Base-by-base conservation (phyloP, 2,797 vertebrate species). In the Acipenser transmontanus region DNA sequence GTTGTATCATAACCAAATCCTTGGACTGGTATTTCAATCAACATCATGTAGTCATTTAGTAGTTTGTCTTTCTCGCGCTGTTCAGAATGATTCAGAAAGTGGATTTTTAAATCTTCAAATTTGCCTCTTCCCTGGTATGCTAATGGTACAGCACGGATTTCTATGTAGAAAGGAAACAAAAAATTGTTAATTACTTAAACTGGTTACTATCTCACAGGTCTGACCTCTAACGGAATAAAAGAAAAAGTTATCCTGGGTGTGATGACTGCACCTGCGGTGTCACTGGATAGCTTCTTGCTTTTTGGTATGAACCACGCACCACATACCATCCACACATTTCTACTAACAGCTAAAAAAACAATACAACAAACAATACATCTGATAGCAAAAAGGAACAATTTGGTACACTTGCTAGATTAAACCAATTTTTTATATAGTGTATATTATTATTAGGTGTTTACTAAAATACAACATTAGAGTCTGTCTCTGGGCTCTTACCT, bases 11-110 rank as follows among this genome's bases (percentile, higher is more conserved):
- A 90, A 74, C 93, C 92, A 84, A 92, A 83, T 66, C 96, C 95
- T 52, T 94, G 95, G 68, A 98, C 93, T 0, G 96, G 96, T 75
- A 99, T 97, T 84, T 98, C 95, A 59, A 96, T 87, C 64, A 98
- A 82, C 50, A 86, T 79, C 78, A 98, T 78, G 78, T 98, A 98
- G 52, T 96, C 95, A 75, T 93, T 95, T 13, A 98, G 83, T 70
- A 99, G 90, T 69, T 90, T 88, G 51, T 96, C 94, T 73, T 93
- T 96, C 81, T 93, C 91, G 68, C 87, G 91, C 64, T 94, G 92
- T 77, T 99, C 97, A 69, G 90, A 80, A 20, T 96, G 94, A 63
- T 93, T 95, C 80, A 99, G 77, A 80, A 99, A 99, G 83, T 99
- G 97, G 69, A 98, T 88, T 62, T 85, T 92, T 68, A 99, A 86